phyloP scores from a whole-genome alignment of 2,797 vertebrate species.

The Eospalax fontanierii region DNA sequence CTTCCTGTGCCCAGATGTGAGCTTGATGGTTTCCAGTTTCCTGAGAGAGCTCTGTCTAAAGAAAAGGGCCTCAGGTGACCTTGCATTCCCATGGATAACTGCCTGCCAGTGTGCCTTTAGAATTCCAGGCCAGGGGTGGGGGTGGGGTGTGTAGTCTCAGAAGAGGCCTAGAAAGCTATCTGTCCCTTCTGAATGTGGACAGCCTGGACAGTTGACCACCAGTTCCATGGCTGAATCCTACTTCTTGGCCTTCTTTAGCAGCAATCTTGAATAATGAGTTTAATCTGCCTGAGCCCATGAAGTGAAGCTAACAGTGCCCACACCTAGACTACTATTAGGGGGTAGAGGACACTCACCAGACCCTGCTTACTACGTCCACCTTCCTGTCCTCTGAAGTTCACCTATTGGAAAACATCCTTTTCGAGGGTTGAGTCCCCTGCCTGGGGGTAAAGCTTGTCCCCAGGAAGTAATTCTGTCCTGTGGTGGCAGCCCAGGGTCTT shows the following conservation, averaged over 20 bases:
- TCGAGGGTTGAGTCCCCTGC: not conserved
- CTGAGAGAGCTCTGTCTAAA: not conserved
- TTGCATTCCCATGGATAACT: not conserved
- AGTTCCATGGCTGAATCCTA: not conserved
- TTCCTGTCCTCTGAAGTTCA: not conserved
- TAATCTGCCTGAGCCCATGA: not conserved
- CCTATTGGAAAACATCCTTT: not conserved
- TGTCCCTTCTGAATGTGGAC: not conserved
- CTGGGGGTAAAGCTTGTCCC: not conserved
- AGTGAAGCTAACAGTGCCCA: not conserved
- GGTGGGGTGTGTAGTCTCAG: not conserved
- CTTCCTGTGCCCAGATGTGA: not conserved
- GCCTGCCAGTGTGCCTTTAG: not conserved
- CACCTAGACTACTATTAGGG: not conserved
- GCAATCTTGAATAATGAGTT: not conserved
- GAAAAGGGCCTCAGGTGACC: not conserved
- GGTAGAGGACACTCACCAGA: fast-evolving
- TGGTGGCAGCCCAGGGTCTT: not conserved
- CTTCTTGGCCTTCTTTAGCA: not conserved
- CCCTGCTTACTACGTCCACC: not conserved
- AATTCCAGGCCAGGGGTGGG: not conserved
- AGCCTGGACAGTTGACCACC: fast-evolving
- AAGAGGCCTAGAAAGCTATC: not conserved
- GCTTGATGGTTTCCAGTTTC: not conserved
- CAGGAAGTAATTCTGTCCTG: not conserved